These are phyloP conservation scores for Ochropacha duplaris DNA, from an alignment of 2,888 invertebrate species.

Conservation along the genomic window DNA sequence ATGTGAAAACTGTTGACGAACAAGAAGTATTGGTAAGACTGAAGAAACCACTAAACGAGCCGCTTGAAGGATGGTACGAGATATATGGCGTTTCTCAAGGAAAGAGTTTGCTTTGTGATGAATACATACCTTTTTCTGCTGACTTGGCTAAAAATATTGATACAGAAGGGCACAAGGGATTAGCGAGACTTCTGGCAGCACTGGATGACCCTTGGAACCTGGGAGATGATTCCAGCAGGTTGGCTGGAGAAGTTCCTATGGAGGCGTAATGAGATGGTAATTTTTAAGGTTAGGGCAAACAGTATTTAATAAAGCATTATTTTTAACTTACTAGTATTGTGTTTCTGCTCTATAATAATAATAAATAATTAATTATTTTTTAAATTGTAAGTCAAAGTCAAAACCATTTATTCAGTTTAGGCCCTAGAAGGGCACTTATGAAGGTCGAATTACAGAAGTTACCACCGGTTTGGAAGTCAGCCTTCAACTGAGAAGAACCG, in stretches of 20 bases:
- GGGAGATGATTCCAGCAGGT: constrained; percentile 53
- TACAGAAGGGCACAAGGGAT: constrained; percentile 67
- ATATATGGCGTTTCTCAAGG: constrained; percentile 74
- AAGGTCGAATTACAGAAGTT: no score
- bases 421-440: no score
- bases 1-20: constrained; percentile 73
- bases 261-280: constrained; percentile 35
- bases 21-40: constrained; percentile 71
- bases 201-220: constrained; percentile 79
- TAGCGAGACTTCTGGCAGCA: constrained; percentile 65
- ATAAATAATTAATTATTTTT: no score
- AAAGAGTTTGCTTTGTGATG: constrained; percentile 70
- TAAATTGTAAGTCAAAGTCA: no score
- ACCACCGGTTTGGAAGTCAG: no score
- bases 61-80: constrained; percentile 78
- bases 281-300: constrained; percentile 2
- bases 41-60: constrained; percentile 63
- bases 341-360: no score
- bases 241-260: constrained; percentile 63
- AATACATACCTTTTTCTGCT: constrained; percentile 65
- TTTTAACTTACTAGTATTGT: neutral
- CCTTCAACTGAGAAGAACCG: no score
- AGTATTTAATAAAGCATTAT: neutral
- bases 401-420: no score
- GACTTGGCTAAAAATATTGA: constrained; percentile 70